A percentile compares a stretch with the other conserved stretches of the same genome.
Conservation (phyloP, 2,113 vertebrate genomes). For the Chloropsis cyanopogon region DNA sequence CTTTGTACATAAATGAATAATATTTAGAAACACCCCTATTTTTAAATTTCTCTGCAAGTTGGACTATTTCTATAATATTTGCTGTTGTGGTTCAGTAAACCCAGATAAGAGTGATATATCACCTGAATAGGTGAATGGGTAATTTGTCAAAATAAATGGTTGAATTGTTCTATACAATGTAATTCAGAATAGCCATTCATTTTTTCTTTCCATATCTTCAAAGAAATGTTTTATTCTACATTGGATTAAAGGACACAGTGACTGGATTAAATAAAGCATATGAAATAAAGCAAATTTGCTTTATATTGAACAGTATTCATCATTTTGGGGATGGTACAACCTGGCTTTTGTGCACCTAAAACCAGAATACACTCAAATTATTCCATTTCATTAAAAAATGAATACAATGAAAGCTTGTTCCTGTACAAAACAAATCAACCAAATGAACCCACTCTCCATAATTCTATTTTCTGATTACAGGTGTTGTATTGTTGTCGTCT, state of each 20-base stretch:
- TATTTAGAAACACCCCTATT: background rate
- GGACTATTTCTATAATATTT: background rate
- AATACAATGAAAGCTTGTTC: background rate
- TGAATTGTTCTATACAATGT: background rate
- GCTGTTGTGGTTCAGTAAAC: background rate
- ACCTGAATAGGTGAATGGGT: background rate
- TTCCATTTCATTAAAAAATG: background rate
- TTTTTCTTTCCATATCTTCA: background rate
- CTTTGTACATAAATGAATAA: background rate
- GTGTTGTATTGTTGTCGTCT: background rate
- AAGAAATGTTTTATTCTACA: background rate
- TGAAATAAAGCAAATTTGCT: background rate
- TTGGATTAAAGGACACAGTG: background rate
- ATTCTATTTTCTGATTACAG: background rate
- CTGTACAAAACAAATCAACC: background rate
- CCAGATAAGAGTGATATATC: background rate
- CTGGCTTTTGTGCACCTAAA: background rate
- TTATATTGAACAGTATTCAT: background rate
- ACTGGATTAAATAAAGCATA: background rate
- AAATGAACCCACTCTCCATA: rapidly evolving
- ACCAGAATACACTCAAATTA: background rate
- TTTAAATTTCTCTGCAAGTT: background rate
- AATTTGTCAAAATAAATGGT: background rate
- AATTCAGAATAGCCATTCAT: background rate
- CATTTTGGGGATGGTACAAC: background rate